Percentiles rank a stretch among this genome's conserved stretches.
Conservation (phyloP, 2,888 invertebrate genomes). For the Hybos culiciformis region DNA sequence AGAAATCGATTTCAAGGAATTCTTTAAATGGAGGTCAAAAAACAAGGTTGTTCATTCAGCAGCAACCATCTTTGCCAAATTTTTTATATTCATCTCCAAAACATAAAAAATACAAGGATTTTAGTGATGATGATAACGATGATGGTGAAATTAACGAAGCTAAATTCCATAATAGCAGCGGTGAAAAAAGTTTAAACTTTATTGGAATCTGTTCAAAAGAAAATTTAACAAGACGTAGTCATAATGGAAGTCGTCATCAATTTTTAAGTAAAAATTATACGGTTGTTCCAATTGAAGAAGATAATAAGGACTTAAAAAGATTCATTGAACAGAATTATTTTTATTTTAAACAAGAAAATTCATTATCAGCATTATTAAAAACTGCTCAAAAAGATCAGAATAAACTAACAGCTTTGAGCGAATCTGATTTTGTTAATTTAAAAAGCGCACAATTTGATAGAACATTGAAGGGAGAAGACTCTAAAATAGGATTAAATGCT, state of each 20-base stretch:
- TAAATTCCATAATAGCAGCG: too few species aligned
- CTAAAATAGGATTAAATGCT: not conserved
- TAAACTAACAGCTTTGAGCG: constrained; percentile 30
- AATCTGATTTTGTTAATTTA: constrained; percentile 33
- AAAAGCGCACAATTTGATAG: not conserved
- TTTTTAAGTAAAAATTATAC: constrained; percentile 18
- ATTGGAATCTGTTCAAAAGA: constrained; percentile 14
- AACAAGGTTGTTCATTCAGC: constrained; percentile 5
- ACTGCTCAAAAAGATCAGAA: constrained; percentile 15
- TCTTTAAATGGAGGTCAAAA: not conserved
- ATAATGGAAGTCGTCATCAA: constrained; percentile 16
- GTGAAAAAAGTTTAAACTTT: constrained; percentile 13
- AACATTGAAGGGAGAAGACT: not conserved
- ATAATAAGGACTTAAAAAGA: constrained; percentile 34
- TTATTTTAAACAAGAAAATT: constrained; percentile 30
- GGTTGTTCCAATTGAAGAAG: constrained; percentile 31
- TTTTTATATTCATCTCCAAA: constrained; percentile 7
- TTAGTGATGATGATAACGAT: constrained; percentile 22
- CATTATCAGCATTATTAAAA: not conserved
- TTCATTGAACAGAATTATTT: constrained; percentile 35
- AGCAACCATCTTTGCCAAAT: constrained; percentile 6
- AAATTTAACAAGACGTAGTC: constrained; percentile 18
- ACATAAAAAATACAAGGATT: constrained; percentile 9
- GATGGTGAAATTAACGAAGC: constrained; percentile 12
- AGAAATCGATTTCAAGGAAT: too few species aligned